These are phyloP conservation scores for Cheilosia pagana DNA, from an alignment of 2,888 invertebrate genomes.

Conservation along the genomic window DNA sequence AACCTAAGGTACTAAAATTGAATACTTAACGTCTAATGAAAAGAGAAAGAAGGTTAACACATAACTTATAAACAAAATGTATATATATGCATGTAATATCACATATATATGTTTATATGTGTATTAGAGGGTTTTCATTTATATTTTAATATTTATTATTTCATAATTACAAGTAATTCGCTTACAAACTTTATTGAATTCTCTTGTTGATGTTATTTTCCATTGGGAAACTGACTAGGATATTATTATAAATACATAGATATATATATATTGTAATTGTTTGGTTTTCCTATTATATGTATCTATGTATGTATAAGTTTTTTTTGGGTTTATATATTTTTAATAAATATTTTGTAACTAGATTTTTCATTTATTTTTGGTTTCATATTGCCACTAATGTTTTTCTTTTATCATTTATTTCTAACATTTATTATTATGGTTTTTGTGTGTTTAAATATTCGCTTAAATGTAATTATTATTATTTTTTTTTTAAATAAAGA, in stretches of 20 bases:
- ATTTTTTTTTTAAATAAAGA: constrained; percentile 1
- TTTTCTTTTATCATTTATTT: constrained; percentile 38
- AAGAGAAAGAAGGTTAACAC: constrained; percentile 19
- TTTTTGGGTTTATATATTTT: constrained; percentile 39
- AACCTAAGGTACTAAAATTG: constrained; percentile 64
- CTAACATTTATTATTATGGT: constrained; percentile 29
- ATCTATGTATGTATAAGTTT: constrained; percentile 38
- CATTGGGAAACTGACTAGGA: constrained; percentile 55
- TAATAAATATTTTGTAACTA: constrained; percentile 51
- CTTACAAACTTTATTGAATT: constrained; percentile 12
- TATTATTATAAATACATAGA: constrained; percentile 39
- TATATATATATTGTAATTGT: constrained; percentile 27
- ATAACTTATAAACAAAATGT: constrained; percentile 35
- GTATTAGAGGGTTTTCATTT: not conserved
- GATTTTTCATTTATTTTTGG: constrained; percentile 44
- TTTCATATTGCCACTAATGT: constrained; percentile 63
- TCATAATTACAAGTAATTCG: constrained; percentile 32
- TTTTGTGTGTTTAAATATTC: constrained; percentile 19
- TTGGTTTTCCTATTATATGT: constrained; percentile 19
- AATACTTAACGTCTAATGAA: constrained; percentile 56
- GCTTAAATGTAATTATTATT: constrained; percentile 16
- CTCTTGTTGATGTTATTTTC: constrained; percentile 31
- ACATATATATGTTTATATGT: constrained; percentile 1
- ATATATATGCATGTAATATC: constrained; percentile 3
- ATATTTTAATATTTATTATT: constrained; percentile 2